These are phyloP conservation scores for Oegoconia quadripuncta DNA, from an alignment of 2,888 invertebrate genomes.

Conservation along the genomic window DNA sequence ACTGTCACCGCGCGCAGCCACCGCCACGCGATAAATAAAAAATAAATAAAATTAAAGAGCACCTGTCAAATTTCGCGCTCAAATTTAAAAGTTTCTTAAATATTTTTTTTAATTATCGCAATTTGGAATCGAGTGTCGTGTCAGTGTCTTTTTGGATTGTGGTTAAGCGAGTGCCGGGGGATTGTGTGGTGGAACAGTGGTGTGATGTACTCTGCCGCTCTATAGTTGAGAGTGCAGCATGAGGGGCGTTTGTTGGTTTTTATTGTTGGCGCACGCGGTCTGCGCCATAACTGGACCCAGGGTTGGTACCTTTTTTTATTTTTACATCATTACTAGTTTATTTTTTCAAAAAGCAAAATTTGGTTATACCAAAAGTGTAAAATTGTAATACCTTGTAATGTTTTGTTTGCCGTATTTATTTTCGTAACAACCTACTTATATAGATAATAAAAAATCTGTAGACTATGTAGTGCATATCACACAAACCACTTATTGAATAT, in stretches of 20 bases:
- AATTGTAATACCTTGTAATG: too few relatives aligned
- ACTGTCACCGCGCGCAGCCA: conserved; percentile 56
- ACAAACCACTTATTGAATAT: too few relatives aligned
- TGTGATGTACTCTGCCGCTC: conserved; percentile 73
- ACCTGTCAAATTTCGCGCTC: conserved; percentile 32
- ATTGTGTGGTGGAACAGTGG: conserved; percentile 38
- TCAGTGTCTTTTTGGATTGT: conserved; percentile 35
- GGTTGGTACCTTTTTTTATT: conserved; percentile 40
- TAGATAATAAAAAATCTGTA: too few relatives aligned
- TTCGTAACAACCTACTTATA: too few relatives aligned
- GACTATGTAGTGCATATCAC: too few relatives aligned
- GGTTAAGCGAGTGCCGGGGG: conserved; percentile 33
- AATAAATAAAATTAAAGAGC: conserved; percentile 9
- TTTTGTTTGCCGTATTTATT: too few relatives aligned
- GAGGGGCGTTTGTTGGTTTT: conserved; percentile 62
- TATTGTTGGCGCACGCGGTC: conserved; percentile 70
- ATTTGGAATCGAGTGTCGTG: conserved; percentile 4
- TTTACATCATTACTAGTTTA: conserved; percentile 6
- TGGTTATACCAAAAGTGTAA: too few relatives aligned
- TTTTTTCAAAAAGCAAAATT: too few relatives aligned
- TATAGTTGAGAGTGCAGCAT: conserved; percentile 65
- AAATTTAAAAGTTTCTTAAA: conserved; percentile 25
- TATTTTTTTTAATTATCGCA: conserved; percentile 16
- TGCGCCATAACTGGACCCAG: conserved; percentile 73
- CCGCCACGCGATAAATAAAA: conserved; percentile 39